phyloP scores from a whole-genome alignment of 2,113 vertebrate genomes.

The Pitta sordida region DNA sequence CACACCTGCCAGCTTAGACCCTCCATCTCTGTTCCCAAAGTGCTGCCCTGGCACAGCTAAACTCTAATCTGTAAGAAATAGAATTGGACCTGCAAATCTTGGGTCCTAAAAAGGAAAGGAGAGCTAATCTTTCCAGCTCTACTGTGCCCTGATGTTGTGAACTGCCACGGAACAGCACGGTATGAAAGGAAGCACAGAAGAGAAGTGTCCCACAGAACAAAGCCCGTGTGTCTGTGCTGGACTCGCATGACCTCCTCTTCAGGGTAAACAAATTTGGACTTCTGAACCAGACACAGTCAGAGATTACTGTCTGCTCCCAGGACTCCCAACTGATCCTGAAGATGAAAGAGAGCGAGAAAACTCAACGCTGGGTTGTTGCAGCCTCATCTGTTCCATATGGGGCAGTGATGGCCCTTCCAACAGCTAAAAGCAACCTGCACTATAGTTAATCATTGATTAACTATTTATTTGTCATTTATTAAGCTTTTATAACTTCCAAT shows the following conservation, averaged over 20 bases:
- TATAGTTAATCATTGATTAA: not conserved
- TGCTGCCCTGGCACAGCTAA: not conserved
- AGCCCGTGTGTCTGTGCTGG: not conserved
- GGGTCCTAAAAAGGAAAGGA: not conserved
- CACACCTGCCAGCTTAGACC: not conserved
- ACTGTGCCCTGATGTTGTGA: not conserved
- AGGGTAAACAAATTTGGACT: conserved; percentile 37
- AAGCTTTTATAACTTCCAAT: not conserved
- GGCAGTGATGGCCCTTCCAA: not conserved
- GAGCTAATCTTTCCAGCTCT: not conserved
- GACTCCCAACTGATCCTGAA: not conserved
- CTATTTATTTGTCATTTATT: not conserved
- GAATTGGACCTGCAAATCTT: not conserved
- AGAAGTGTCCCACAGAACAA: not conserved
- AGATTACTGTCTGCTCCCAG: not conserved
- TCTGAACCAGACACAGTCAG: not conserved
- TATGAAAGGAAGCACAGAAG: conserved; percentile 26
- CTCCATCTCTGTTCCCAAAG: not conserved
- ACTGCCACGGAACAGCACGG: not conserved
- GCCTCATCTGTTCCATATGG: not conserved
- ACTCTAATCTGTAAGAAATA: not conserved
- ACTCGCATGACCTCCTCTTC: not conserved
- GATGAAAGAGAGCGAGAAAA: not conserved
- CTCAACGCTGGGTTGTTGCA: not conserved
- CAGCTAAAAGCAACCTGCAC: not conserved